Base-by-base conservation (phyloP, 2,113 vertebrate species). In the Ochotona curzoniae region DNA sequence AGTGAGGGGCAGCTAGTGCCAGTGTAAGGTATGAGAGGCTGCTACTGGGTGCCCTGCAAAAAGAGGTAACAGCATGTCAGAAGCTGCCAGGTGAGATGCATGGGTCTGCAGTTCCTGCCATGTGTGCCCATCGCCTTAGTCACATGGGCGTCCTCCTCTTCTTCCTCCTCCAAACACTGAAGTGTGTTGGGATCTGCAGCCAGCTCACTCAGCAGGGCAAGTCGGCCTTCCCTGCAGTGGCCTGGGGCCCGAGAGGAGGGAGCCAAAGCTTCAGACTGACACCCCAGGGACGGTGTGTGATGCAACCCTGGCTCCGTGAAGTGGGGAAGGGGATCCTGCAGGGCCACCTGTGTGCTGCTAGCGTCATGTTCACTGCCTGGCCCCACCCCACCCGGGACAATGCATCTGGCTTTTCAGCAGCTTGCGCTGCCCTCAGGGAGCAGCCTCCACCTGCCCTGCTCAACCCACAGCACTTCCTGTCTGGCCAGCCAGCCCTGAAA, bases 11-110 rank as follows among this genome's bases (percentile, higher is more conserved):
- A 28, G 30, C 47, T 26, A 30, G 49, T 11, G 8, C 1, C 2
- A 5, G 5, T 1, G 17, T 21, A 26, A 18, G n/a, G 4, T 12
- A n/a, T 2, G 11, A 38, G 67, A 57, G 38, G 20, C 5, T 1
- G 6, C 60, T 18, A 5, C 5, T 5, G 26, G 38, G 14, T 26
- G 10, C 23, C 44, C 38, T 10, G 25, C 23, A 2, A 6, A 5
- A 8, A 4, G 12, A 1, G 30, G 5, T 21, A 13, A 5, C 18
- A 2, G 1, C 3, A 1, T 0, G 10, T 47, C 20, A 18, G 44
- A 73, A 38, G 13, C 13, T 12, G 4, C 70, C 1, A 3, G 23
- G 7, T 0, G 2, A 70, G 60, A 61, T 38, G 47, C 66, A 9
- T 0, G 3, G 0, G 54, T 8, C 51, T 49, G 11, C 9, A 20